These are phyloP conservation scores for Pomatostomus ruficeps DNA, from an alignment of 2,113 vertebrate genomes.

Conservation along the genomic window DNA sequence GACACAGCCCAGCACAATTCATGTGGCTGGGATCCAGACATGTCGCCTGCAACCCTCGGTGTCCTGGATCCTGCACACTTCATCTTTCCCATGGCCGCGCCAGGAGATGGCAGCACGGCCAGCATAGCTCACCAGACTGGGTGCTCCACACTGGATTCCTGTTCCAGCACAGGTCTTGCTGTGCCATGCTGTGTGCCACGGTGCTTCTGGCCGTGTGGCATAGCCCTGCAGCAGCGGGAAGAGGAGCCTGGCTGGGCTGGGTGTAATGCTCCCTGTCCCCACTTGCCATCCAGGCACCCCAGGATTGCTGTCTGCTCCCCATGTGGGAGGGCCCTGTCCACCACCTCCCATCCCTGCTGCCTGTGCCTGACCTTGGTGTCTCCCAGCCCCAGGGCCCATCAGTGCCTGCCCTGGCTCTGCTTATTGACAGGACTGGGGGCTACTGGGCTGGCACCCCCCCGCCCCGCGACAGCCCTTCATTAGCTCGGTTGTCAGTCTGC, in stretches of 20 bases:
- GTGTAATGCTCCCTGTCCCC: not conserved
- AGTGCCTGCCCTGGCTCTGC: not conserved
- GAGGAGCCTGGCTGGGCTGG: not conserved
- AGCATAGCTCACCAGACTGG: not conserved
- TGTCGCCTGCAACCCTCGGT: accelerated
- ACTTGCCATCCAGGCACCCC: not conserved
- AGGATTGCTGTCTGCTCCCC: not conserved
- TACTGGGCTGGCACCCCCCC: accelerated
- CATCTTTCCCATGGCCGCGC: accelerated
- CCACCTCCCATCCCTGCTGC: not conserved
- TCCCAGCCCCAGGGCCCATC: slow-evolving; percentile 37
- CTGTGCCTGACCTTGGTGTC: slow-evolving; percentile 32
- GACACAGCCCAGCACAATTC: not conserved
- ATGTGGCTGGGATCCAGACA: not conserved
- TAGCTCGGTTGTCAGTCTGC: not conserved
- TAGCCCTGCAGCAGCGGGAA: not conserved
- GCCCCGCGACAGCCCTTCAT: not conserved
- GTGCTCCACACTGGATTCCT: accelerated
- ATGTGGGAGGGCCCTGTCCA: not conserved
- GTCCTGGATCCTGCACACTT: not conserved
- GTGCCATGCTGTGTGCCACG: accelerated
- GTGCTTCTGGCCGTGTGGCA: not conserved
- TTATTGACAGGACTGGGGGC: slow-evolving; percentile 44
- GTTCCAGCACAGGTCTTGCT: not conserved
- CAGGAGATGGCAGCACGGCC: slow-evolving; percentile 30